phyloP scores from a whole-genome alignment of 2,888 invertebrate genomes.

The Zootermopsis nevadensis region DNA sequence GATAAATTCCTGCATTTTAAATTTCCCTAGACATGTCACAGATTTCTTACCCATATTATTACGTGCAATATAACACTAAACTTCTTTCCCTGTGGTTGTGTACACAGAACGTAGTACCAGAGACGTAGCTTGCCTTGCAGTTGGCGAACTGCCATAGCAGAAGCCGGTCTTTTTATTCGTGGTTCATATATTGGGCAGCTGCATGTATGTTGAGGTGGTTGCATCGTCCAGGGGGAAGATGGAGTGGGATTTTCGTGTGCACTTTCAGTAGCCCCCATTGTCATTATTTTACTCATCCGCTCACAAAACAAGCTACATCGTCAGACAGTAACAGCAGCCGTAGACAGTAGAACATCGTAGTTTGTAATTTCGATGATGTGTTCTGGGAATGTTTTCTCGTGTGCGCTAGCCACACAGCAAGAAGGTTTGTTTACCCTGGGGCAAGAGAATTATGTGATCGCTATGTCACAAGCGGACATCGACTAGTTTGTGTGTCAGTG shows the following conservation, averaged over 20 bases:
- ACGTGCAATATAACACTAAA: too few species aligned
- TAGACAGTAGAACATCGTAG: neutral
- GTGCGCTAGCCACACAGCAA: neutral
- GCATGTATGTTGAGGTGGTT: too few species aligned
- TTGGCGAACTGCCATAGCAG: too few species aligned
- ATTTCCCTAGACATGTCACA: too few species aligned
- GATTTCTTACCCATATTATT: too few species aligned
- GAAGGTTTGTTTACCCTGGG: neutral
- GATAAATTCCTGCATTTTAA: too few species aligned
- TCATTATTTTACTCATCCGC: neutral
- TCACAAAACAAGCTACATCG: neutral
- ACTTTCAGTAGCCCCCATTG: neutral
- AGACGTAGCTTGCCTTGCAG: neutral
- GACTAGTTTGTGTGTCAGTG: neutral
- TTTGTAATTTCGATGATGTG: constrained; percentile 25
- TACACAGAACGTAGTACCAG: neutral
- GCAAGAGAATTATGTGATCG: neutral
- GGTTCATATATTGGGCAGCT: too few species aligned
- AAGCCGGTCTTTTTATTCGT: too few species aligned
- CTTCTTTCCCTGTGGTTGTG: too few species aligned
- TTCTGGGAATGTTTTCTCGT: constrained; percentile 15
- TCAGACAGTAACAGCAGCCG: neutral
- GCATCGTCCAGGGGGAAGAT: neutral
- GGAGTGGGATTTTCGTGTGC: neutral
- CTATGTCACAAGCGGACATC: constrained; percentile 15